Percentiles rank a stretch among this genome's conserved stretches.
Conservation (phyloP, 2,888 invertebrate species). For the Trichogramma evanescens region DNA sequence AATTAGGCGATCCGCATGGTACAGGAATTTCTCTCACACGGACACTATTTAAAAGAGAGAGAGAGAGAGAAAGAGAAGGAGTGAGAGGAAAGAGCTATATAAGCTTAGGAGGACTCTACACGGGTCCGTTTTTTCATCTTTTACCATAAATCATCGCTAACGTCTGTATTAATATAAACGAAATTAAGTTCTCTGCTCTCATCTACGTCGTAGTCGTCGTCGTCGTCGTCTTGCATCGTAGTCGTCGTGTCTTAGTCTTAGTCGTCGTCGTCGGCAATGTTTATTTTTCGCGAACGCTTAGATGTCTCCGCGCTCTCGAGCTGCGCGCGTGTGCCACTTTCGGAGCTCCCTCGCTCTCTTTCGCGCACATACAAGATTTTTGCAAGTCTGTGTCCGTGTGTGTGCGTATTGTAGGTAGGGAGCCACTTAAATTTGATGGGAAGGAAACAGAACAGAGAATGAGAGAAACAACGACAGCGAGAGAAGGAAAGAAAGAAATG, state of each 20-base stretch:
- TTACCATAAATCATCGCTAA: slow-evolving; percentile 9
- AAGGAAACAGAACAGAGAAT: slow-evolving; percentile 2
- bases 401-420: slow-evolving; percentile 4
- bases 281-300: slow-evolving; percentile 5
- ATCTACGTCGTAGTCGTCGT: too few species aligned
- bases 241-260: neutral
- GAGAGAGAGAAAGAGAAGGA: neutral
- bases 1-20: too few species aligned
- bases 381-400: too few species aligned
- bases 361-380: slow-evolving; percentile 37
- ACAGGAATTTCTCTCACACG: too few species aligned
- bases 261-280: slow-evolving; percentile 12
- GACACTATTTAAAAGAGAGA: neutral
- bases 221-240: too few species aligned
- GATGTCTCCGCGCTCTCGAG: neutral
- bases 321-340: too few species aligned
- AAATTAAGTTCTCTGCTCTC: slow-evolving; percentile 31
- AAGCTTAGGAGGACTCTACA: neutral
- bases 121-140: neutral
- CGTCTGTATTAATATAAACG: slow-evolving; percentile 13
- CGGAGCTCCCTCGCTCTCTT: too few species aligned
- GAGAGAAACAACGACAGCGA: neutral
- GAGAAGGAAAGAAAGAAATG: slow-evolving; percentile 12
- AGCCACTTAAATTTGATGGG: slow-evolving; percentile 41
- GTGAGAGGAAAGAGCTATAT: neutral